Evolutionary conservation across 1,140 invertebrate species (phyloP).

Genomic region (Drosophila seguyi): DNA sequence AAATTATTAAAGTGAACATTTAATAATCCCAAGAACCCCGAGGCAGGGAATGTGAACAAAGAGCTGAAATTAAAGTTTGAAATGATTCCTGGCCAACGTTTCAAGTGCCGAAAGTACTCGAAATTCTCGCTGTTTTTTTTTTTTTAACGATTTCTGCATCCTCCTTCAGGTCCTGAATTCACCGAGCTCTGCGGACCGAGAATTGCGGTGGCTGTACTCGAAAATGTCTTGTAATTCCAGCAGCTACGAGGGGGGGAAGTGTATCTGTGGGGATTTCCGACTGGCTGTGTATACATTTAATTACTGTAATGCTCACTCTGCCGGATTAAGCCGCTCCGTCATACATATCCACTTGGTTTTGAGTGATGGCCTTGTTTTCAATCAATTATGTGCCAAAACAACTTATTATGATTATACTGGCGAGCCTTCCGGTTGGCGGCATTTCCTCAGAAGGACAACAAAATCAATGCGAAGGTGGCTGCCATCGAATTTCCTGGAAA

Average conservation of each 20-base stretch:
- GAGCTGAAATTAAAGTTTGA: conserved; percentile 31
- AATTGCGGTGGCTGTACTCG: conserved; percentile 21
- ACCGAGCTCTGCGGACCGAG: conserved; percentile 28
- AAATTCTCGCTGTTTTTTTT: conserved; percentile 57
- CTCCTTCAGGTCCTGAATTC: conserved; percentile 9
- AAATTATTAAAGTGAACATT: too few relatives aligned
- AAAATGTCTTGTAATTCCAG: conserved; percentile 56
- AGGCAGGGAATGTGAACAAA: background rate
- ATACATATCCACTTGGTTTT: conserved; percentile 32
- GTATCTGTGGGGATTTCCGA: conserved; percentile 7
- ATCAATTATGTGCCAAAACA: conserved; percentile 64
- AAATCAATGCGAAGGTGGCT: conserved; percentile 7
- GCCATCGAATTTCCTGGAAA: conserved; percentile 10
- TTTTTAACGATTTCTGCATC: conserved; percentile 36
- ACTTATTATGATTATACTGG: conserved; percentile 46
- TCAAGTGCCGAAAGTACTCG: conserved; percentile 39
- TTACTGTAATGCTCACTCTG: conserved; percentile 71
- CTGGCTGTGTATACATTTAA: conserved; percentile 52
- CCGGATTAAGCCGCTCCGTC: conserved; percentile 49
- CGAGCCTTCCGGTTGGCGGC: conserved; percentile 5
- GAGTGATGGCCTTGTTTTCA: conserved; percentile 62
- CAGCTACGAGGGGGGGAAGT: background rate
- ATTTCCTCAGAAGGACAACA: conserved; percentile 11
- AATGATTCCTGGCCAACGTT: conserved; percentile 1
- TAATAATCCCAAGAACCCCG: background rate